Percentiles rank a stretch among this genome's conserved stretches.
Evolutionary conservation across 2,797 vertebrate species (phyloP).

Genomic region (Neoniphon sammara): DNA sequence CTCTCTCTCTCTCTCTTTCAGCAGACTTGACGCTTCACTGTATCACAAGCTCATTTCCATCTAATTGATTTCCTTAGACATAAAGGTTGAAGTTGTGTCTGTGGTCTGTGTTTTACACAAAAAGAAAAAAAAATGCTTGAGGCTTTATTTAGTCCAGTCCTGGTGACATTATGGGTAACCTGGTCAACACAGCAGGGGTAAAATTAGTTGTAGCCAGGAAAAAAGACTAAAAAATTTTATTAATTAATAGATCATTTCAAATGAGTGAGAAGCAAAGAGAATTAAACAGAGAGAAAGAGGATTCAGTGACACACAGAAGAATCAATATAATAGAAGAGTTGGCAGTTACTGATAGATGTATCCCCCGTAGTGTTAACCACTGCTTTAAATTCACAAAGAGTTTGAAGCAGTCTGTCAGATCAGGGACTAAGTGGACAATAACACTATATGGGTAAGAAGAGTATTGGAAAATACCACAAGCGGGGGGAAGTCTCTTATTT

Average conservation of each 20-base stretch:
- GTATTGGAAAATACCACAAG: too few relatives aligned
- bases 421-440: too few relatives aligned
- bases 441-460: too few relatives aligned
- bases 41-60: slow-evolving; percentile 39
- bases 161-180: too few relatives aligned
- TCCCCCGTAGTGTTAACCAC: slow-evolving; percentile 36
- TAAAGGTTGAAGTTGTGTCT: slow-evolving; percentile 21
- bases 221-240: too few relatives aligned
- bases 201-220: too few relatives aligned
- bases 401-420: slow-evolving; percentile 45
- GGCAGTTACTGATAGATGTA: slow-evolving; percentile 40
- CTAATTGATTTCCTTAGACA: slow-evolving; percentile 19
- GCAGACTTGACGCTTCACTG: slow-evolving; percentile 23
- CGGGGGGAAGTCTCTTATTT: too few relatives aligned
- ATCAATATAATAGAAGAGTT: slow-evolving; percentile 40
- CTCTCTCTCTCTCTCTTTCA: neutral
- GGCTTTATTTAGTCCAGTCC: too few relatives aligned
- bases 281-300: slow-evolving; percentile 11
- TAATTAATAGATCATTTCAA: neutral
- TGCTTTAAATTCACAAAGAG: slow-evolving; percentile 34
- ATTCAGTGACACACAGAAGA: slow-evolving; percentile 39
- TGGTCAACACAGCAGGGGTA: too few relatives aligned
- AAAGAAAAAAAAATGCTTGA: too few relatives aligned
- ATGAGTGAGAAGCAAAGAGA: slow-evolving; percentile 1
- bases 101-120: too few relatives aligned